Base-by-base conservation (phyloP, 2,888 invertebrate genomes). In the Vandiemenella viatica region DNA sequence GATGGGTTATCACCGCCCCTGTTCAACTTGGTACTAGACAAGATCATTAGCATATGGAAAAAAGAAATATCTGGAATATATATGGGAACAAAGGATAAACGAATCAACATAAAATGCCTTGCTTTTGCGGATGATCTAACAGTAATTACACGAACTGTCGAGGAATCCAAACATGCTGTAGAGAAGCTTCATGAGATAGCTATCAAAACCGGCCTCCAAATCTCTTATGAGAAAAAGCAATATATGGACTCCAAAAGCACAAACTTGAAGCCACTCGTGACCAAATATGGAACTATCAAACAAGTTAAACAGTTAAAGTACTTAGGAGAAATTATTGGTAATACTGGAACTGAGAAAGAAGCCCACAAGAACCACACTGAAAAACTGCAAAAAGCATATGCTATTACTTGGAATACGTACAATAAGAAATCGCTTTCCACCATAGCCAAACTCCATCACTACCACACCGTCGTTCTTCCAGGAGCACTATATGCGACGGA, bases 401-500 rank as follows among this genome's bases (percentile, higher is more conserved):
- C 7, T 17, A 5, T 41, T 8, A 41, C 16, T 13, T 41, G 42
- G 42, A 41, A 41, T 41, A 7, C 19, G 5, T 41, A 41, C 18
- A 41, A 41, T 8, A 41, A 41, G 42, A 41, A 41, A 41, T 41
- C 42, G 18, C 16, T 41, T 4, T 41, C 42, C 42, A 41, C 42
- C 4, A 17, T 17, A 5, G 42, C 16, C 18, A 41, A 41, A 41
- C 42, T 41, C 42, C 42, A 18, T 5, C 42, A 13, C 42, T 41
- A 16, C 15, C 18, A 17, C 5, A 41, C 42, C 5, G 42, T 41
- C 17, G n/a, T n/a, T n/a, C n/a, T n/a, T n/a, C n/a, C n/a, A n/a
- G n/a, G n/a, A n/a, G n/a, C n/a, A n/a, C n/a, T n/a, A n/a, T n/a
- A n/a, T n/a, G n/a, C n/a, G n/a, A n/a, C n/a, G n/a, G n/a, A n/a